phyloP scores from a whole-genome alignment of 2,797 vertebrate species.

The Sphenopsis melanotis region DNA sequence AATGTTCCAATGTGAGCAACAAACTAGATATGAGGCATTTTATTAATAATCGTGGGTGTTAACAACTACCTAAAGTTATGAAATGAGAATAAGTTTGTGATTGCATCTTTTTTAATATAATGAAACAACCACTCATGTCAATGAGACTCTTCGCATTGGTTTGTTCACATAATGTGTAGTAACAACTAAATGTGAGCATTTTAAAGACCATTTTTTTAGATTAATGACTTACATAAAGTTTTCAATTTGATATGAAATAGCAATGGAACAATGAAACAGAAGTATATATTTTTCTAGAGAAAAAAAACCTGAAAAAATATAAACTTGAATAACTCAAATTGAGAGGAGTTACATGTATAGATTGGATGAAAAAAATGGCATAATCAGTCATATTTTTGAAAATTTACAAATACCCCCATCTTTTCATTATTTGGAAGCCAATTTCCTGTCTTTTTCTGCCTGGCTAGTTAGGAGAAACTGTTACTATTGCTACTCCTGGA shows the following conservation, averaged over 20 bases:
- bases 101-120: not conserved
- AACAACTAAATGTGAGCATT: not conserved
- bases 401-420: accelerated
- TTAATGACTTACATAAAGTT: not conserved
- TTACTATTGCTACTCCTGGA: not conserved
- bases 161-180: not conserved
- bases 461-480: not conserved
- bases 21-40: not conserved
- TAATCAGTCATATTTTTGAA: not conserved
- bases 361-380: not conserved
- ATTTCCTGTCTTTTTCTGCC: not conserved
- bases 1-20: not conserved
- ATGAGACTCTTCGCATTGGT: not conserved
- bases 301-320: accelerated
- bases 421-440: not conserved
- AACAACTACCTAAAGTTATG: not conserved
- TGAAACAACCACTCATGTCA: not conserved
- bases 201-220: not conserved
- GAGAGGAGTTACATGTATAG: not conserved
- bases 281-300: not conserved
- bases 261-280: not conserved
- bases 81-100: not conserved
- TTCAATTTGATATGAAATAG: not conserved
- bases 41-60: not conserved
- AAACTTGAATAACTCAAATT: not conserved